Base-by-base conservation (phyloP, 2,113 vertebrate genomes). In the Antigone vipio region DNA sequence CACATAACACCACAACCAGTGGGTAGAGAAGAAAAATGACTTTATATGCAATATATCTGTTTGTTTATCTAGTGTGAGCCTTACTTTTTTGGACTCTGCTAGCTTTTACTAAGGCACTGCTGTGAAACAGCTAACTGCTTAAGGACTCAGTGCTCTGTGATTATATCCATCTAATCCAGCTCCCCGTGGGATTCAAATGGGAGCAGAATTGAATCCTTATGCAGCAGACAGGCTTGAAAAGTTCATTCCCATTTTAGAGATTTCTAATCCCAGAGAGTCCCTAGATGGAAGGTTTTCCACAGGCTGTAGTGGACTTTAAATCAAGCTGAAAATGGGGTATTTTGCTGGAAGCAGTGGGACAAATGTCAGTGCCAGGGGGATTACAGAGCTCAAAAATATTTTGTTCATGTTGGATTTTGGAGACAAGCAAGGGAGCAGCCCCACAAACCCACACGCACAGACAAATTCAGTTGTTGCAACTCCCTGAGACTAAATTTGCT, bases 251-350 rank as follows among this genome's bases (percentile, higher is more conserved):
- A 30, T 89, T 95, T 91, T 56, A 72, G 92, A 79, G 81, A 40
- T 68, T 88, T 94, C 92, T 85, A 73, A 88, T 64, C 85, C 95
- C 85, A 82, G 85, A 44, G 63, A 82, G n/a, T 72, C 81, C 88
- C 49, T 76, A 75, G 53, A 88, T 90, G 90, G 92, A 88, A 93
- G 74, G 38, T 63, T 95, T 97, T 89, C 84, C 73, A 71, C 73
- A 71, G 73, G 38, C 81, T 79, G 49, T 12, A 44, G 58, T 45
- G 23, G 72, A 53, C 72, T 72, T 64, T 24, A 82, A 85, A 68
- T 88, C 58, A 58, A 49, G 72, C 30, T 76, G 88, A 69, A 88
- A 85, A 83, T 12, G 49, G 62, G 58, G 10, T 1, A 6, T 45
- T 94, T 85, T 73, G 18, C 71, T 92, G 92, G 77, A 82, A 94